Evolutionary conservation across 2,888 invertebrate genomes (phyloP), one percentile per base, ranked within the genome.

Genomic region (Camponotus fellah): DNA sequence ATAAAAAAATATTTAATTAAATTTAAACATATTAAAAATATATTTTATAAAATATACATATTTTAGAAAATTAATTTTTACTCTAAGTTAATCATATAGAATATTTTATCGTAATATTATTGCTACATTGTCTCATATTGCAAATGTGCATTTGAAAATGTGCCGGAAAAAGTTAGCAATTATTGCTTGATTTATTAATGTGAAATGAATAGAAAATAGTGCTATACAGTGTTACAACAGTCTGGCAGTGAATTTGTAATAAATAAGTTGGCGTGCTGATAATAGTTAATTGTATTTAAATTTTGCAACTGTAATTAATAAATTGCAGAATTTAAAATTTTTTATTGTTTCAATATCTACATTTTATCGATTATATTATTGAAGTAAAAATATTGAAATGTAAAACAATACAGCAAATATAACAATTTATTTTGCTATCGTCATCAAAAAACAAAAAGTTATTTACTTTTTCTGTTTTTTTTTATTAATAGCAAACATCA

Each of bases 151-250:
- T 68, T 83, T 88, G 88, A 84, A 87, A 75, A 40, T 26, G 43
- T 79, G 89, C 87, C 88, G 26, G 87, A 79, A 21, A 40, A 60
- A 80, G 83, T 82, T 84, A 87, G 62, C 68, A 75, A 86, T 58
- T 66, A 68, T 74, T 46, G 56, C 64, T 40, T 62, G 26, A 32
- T n/a, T 64, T 34, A 74, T 62, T 86, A 77, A 60, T 69, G 21
- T 40, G 83, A 76, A 79, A 88, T 53, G 21, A 69, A 43, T 26
- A 26, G 43, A 62, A 26, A n/a, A 82, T 68, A 85, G 75, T 88
- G 71, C 60, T 53, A 66, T 68, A 68, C 74, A 80, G 76, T 46
- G 79, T 53, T 83, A 40, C 66, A 71, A 80, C 86, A 77, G 75
- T 77, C 34, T 81, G 68, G 74, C 10, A 71, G 43, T 34, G 56